Conservation (phyloP, 2,113 vertebrate species). For the Mungos mungo region DNA sequence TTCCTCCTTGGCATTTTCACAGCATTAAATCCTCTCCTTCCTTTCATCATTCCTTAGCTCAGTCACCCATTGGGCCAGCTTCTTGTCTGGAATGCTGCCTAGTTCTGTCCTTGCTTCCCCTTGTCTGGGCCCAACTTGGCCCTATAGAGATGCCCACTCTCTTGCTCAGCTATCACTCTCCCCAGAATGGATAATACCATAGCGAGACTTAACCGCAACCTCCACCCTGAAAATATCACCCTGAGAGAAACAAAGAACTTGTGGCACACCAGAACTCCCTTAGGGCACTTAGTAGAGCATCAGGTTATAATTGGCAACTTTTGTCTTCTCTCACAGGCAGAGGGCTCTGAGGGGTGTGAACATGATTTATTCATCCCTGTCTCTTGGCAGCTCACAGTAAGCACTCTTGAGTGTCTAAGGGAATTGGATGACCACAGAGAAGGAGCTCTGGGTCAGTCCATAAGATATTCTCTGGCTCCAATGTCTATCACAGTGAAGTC, state of each 20-base stretch:
- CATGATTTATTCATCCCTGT: background rate
- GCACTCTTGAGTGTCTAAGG: background rate
- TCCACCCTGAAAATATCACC: background rate
- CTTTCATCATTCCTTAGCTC: background rate
- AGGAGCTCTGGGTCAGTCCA: background rate
- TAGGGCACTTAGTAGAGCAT: background rate
- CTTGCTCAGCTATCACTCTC: background rate
- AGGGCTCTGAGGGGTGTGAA: background rate
- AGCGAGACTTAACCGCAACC: background rate
- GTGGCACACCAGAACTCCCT: background rate
- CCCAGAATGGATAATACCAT: background rate
- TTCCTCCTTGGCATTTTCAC: constrained; percentile 1
- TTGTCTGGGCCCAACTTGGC: background rate
- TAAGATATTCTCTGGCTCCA: constrained; percentile 30
- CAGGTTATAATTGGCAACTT: background rate
- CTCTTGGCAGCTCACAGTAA: background rate
- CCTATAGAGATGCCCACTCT: background rate
- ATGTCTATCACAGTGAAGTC: background rate
- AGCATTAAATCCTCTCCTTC: background rate
- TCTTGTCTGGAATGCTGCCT: background rate
- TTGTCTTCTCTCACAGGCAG: background rate
- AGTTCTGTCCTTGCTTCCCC: background rate
- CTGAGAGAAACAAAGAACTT: constrained; percentile 7
- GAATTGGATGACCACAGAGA: background rate
- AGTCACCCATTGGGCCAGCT: background rate